These are phyloP conservation scores for Pristis pectinata DNA, from an alignment of 2,797 vertebrate species.

Conservation along the genomic window DNA sequence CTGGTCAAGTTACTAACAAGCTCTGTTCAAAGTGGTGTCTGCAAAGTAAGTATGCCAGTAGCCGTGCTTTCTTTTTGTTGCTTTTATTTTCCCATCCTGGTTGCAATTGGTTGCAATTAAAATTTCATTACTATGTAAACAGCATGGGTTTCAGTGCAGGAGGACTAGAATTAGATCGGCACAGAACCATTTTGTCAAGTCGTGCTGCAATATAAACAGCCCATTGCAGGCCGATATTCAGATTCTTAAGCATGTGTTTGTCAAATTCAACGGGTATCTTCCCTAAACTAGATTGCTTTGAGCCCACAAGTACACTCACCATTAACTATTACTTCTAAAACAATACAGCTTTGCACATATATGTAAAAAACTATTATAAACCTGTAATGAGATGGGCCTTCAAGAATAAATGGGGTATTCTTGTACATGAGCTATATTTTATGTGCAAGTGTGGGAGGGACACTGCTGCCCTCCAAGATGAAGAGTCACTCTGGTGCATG, in stretches of 20 bases:
- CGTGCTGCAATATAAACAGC: neutral
- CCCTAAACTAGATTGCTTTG: neutral
- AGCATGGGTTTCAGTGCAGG: neutral
- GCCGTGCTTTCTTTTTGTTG: constrained; percentile 38
- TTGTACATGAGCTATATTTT: neutral
- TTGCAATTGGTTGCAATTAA: neutral
- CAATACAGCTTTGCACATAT: neutral
- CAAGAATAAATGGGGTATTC: neutral
- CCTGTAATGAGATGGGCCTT: neutral
- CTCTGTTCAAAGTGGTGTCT: neutral
- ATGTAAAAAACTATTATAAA: neutral
- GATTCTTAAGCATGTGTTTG: neutral
- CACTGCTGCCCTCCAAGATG: neutral
- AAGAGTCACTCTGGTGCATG: neutral
- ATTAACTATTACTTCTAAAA: neutral
- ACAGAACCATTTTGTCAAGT: neutral
- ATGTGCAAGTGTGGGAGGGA: neutral
- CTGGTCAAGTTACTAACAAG: neutral
- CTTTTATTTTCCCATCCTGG: neutral
- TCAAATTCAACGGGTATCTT: neutral
- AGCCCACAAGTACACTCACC: neutral
- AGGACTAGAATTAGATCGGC: neutral
- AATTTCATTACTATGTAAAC: neutral
- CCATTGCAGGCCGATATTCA: neutral
- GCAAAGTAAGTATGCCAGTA: neutral